Percentiles rank a stretch among this genome's conserved stretches.
phyloP scores from a whole-genome alignment of 2,888 invertebrate genomes.

The Ptychoptera contaminata region DNA sequence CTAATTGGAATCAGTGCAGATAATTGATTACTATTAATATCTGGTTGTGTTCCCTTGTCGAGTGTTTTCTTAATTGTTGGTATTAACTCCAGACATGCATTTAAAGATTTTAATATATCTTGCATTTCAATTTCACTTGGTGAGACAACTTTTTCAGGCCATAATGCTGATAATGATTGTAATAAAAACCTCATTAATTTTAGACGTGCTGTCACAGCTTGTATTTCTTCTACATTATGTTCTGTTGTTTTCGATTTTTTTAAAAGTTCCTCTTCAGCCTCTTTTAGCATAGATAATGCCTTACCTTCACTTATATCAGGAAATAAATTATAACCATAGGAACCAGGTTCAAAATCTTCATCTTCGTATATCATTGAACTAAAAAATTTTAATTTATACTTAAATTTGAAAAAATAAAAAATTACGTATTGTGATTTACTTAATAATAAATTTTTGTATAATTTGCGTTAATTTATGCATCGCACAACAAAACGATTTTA shows the following conservation, averaged over 20 bases:
- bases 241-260: slow-evolving; percentile 37
- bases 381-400: slow-evolving; percentile 3
- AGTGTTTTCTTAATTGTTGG: slow-evolving; percentile 64
- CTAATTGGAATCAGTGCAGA: too few species aligned
- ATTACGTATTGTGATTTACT: slow-evolving; percentile 35
- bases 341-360: slow-evolving; percentile 91
- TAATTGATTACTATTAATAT: slow-evolving; percentile 27
- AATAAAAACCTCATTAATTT: slow-evolving; percentile 78
- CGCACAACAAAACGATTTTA: slow-evolving; percentile 75
- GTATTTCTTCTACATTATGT: slow-evolving; percentile 40
- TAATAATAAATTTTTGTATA: slow-evolving; percentile 75
- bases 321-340: slow-evolving; percentile 62
- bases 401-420: not conserved
- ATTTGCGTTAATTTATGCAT: slow-evolving; percentile 80
- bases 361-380: slow-evolving; percentile 54
- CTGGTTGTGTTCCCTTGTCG: slow-evolving; percentile 53
- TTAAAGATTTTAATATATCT: slow-evolving; percentile 68
- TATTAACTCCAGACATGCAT: slow-evolving; percentile 68
- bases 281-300: slow-evolving; percentile 61
- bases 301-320: slow-evolving; percentile 69
- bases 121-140: slow-evolving; percentile 36
- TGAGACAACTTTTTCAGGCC: slow-evolving; percentile 34
- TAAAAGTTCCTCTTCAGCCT: slow-evolving; percentile 81
- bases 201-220: slow-evolving; percentile 61
- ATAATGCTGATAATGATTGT: slow-evolving; percentile 44